Base-by-base conservation (phyloP, 2,797 vertebrate genomes). In the Florisuga fusca region DNA sequence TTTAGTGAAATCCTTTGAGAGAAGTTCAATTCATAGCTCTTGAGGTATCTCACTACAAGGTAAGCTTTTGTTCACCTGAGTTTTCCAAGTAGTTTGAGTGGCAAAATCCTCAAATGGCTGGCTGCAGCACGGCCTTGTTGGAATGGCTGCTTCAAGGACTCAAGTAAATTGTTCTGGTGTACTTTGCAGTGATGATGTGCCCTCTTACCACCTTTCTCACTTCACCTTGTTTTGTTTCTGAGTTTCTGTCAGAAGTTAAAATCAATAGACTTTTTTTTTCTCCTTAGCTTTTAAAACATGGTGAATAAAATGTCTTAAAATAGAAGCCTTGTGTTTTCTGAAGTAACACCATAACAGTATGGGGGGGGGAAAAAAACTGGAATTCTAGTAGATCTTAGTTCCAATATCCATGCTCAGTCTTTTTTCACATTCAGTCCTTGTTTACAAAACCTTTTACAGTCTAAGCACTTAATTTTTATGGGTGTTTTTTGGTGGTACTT, bases 301-400 rank as follows among this genome's bases (percentile, higher is more conserved):
- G 64, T 81, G 86, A 93, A 85, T 69, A 87, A 94, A 80, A 88
- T 25, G 58, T 77, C 48, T 90, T 75, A 77, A 71, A 79, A 45
- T 22, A 71, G 62, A 74, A 41, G 33, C 31, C 38, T 43, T 53
- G 33, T 80, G 31, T 66, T 91, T 87, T 84, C 38, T 87, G 59
- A 87, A 93, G 61, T 82, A 87, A 59, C 53, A 51, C 12, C 26
- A 8, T 29, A 71, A 78, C n/a, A 50, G 31, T 29, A 15, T 14
- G 33, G n/a, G 22, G 20, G 38, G 23, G 36, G 10, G 10, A 57
- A 38, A 69, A 64, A 15, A 48, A 10, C 29, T 64, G 41, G 51
- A 57, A 54, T 58, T 17, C 46, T 48, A 15, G 48, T 57, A 48
- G 54, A 45, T 38, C 26, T 67, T 83, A 67, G 29, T 55, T 89